Evolutionary conservation across 2,888 invertebrate species (phyloP).

Genomic region (Diaprepes abbreviatus): DNA sequence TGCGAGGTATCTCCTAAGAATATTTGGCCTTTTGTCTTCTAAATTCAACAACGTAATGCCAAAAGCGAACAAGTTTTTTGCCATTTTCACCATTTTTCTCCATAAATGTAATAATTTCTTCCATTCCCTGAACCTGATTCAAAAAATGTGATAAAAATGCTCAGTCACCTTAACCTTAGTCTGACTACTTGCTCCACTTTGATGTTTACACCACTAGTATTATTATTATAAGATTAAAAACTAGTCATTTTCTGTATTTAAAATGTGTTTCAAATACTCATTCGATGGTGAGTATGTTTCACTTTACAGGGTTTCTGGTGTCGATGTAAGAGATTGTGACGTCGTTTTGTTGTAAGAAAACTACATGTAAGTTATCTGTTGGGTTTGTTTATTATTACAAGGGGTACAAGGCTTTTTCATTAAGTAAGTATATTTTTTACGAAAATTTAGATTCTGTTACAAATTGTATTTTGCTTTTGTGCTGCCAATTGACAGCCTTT

Average conservation of each 20-base stretch:
- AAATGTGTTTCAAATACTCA: slow-evolving; percentile 19
- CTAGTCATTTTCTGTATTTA: slow-evolving; percentile 58
- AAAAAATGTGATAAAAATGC: slow-evolving; percentile 51
- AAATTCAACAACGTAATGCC: not conserved
- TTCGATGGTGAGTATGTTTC: slow-evolving; percentile 7
- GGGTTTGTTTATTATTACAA: no score
- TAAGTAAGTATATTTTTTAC: no score
- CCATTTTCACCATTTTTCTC: slow-evolving; percentile 10
- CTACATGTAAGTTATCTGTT: no score
- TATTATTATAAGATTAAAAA: slow-evolving; percentile 57
- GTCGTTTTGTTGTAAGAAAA: slow-evolving; percentile 27
- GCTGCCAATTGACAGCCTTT: no score
- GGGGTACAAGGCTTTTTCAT: no score
- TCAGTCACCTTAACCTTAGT: slow-evolving; percentile 45
- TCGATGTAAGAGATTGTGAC: slow-evolving; percentile 19
- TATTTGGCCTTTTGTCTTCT: no score
- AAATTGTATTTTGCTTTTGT: no score
- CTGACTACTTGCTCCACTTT: slow-evolving; percentile 64
- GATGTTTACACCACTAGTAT: slow-evolving; percentile 62
- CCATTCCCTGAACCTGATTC: slow-evolving; percentile 27
- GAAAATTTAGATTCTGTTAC: no score
- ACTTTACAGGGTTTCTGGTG: slow-evolving; percentile 35
- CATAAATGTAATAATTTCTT: slow-evolving; percentile 46
- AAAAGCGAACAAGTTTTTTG: not conserved
- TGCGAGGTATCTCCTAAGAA: no score